phyloP scores from a whole-genome alignment of 2,888 invertebrate species.

The Caenorhabditis sp. region DNA sequence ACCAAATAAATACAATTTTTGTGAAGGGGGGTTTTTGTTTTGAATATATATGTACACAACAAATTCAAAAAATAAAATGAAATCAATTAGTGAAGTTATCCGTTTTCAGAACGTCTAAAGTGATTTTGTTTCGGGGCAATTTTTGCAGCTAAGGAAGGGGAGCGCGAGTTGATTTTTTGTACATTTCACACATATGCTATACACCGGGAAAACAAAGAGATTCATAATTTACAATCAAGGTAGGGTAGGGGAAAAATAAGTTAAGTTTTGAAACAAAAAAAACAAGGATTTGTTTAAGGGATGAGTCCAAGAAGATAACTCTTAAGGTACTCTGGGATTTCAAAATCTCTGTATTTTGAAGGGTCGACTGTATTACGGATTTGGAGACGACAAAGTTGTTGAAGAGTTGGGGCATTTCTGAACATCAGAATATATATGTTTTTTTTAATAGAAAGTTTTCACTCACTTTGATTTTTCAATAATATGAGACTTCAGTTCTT shows the following conservation, averaged over 20 bases:
- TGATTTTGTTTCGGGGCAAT: conserved; percentile 37
- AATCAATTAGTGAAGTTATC: conserved; percentile 22
- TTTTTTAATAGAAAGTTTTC: background rate
- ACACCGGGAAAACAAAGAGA: conserved; percentile 7
- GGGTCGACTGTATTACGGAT: conserved; percentile 50
- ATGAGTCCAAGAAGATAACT: conserved; percentile 58
- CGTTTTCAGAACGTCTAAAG: conserved; percentile 38
- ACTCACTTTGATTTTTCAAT: conserved; percentile 42
- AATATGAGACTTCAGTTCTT: conserved; percentile 48
- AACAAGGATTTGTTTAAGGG: conserved; percentile 12
- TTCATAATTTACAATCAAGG: conserved; percentile 19
- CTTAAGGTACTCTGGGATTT: conserved; percentile 50
- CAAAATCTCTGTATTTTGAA: conserved; percentile 46
- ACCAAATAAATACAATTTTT: background rate
- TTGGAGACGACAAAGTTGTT: conserved; percentile 53
- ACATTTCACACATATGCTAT: conserved; percentile 3
- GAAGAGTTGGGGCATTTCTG: conserved; percentile 57
- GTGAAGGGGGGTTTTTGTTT: background rate
- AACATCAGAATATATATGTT: conserved; percentile 9
- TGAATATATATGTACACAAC: background rate
- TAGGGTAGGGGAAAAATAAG: conserved; percentile 13
- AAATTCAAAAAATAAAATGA: background rate
- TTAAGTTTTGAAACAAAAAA: conserved; percentile 8
- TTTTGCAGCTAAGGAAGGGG: conserved; percentile 2
- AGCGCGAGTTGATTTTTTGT: background rate